A percentile compares a stretch with the other conserved stretches of the same genome.
Evolutionary conservation across 2,797 vertebrate genomes (phyloP).

Genomic region (Hylomyscus alleni): DNA sequence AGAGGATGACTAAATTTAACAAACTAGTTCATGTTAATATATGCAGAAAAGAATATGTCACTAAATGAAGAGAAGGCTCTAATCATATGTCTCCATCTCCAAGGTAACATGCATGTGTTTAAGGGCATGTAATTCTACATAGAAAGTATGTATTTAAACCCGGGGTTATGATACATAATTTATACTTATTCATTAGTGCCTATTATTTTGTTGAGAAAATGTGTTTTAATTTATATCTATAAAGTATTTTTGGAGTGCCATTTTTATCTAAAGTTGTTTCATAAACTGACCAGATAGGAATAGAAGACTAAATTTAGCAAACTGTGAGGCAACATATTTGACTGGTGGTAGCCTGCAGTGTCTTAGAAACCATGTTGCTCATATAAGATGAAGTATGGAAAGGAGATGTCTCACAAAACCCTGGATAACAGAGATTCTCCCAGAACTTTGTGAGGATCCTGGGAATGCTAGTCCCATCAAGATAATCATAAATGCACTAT

Average conservation of each 20-base stretch:
- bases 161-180: background rate
- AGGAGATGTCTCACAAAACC: background rate
- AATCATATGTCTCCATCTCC: background rate
- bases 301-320: background rate
- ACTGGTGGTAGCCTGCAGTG: background rate
- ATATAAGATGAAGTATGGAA: background rate
- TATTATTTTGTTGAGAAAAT: conserved; percentile 24
- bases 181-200: background rate
- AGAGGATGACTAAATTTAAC: conserved; percentile 12
- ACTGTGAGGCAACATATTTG: background rate
- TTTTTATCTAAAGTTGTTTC: conserved; percentile 11
- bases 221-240: conserved; percentile 26
- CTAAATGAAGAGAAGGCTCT: background rate
- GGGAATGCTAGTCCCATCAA: background rate
- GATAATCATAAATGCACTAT: background rate
- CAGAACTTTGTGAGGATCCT: background rate
- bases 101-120: background rate
- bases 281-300: background rate
- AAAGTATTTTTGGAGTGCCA: background rate
- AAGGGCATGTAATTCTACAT: background rate
- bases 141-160: background rate
- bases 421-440: background rate
- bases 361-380: background rate
- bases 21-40: background rate
- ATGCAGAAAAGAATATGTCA: conserved; percentile 24